Evolutionary conservation across 1,140 invertebrate species (phyloP).

Genomic region (Cotesia glomerata): DNA sequence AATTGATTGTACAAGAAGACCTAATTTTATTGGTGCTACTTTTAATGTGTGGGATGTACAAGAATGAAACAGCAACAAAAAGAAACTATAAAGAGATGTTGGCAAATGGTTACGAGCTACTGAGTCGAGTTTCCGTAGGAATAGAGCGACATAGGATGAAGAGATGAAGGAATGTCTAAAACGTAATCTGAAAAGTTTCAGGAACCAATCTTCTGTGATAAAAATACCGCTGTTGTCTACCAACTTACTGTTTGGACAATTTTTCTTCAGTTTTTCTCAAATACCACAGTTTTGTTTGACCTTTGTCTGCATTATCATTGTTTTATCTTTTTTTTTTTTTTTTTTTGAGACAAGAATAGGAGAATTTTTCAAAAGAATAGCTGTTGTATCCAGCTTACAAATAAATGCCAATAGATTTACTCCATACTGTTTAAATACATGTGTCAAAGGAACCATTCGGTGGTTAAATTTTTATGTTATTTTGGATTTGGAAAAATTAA

Average conservation of each 20-base stretch:
- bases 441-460: not conserved
- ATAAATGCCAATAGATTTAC: no score
- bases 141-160: conserved; percentile 17
- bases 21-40: no score
- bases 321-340: not conserved
- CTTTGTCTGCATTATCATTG: not conserved
- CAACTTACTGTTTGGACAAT: not conserved
- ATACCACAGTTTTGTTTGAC: conserved; percentile 40
- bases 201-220: conserved; percentile 50
- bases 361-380: not conserved
- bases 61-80: conserved; percentile 29
- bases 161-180: conserved; percentile 30
- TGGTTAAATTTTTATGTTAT: not conserved
- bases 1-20: no score
- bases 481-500: no score
- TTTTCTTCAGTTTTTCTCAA: conserved; percentile 21
- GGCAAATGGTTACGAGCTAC: conserved; percentile 9
- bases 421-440: not conserved
- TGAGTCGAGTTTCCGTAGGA: conserved; percentile 10
- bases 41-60: no score
- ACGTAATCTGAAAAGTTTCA: conserved; percentile 49
- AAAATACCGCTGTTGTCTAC: conserved; percentile 33
- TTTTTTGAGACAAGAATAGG: not conserved
- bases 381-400: not conserved
- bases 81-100: conserved; percentile 15